Evolutionary conservation across 2,888 invertebrate species (phyloP).

Genomic region (Elysia crispata): DNA sequence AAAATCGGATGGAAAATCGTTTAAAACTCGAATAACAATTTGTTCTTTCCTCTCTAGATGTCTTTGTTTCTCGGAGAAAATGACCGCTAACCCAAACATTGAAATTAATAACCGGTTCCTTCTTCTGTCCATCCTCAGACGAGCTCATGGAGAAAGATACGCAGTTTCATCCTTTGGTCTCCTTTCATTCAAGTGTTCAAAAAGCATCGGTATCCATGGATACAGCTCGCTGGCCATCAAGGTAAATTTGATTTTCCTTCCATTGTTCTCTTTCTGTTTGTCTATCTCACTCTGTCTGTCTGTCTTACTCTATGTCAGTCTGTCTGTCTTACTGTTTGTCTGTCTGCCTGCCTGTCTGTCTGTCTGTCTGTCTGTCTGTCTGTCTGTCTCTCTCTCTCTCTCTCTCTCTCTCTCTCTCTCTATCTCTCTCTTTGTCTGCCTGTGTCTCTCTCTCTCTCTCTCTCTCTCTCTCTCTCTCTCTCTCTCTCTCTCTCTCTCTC

Average conservation of each 20-base stretch:
- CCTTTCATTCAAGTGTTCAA: constrained; percentile 98
- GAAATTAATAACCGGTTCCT: too few species aligned
- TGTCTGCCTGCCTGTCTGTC: too few species aligned
- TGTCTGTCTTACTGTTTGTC: too few species aligned
- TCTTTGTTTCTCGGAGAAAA: too few species aligned
- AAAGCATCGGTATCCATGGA: constrained; percentile 96
- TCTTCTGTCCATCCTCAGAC: constrained; percentile 42
- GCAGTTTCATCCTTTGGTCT: constrained; percentile 96
- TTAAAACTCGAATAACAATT: too few species aligned
- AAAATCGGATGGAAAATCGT: too few species aligned
- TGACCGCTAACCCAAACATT: too few species aligned
- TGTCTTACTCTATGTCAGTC: neutral
- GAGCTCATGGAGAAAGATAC: constrained; percentile 90
- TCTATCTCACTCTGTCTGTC: constrained; percentile 6
- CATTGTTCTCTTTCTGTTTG: too few species aligned
- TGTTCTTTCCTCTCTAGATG: too few species aligned
- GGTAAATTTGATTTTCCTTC: constrained; percentile 80
- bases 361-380: constrained; percentile 9
- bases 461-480: neutral
- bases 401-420: constrained; percentile 22
- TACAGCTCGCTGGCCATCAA: constrained; percentile 96
- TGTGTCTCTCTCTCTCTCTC: neutral
- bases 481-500: constrained; percentile 9
- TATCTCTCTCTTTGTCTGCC: too few species aligned
- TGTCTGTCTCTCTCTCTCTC: constrained; percentile 19